Evolutionary conservation across 64 coral and sea anemone genomes (phyloP), one percentile per base, ranked within the genome.

Genomic region (Pocillopora damicornis): DNA sequence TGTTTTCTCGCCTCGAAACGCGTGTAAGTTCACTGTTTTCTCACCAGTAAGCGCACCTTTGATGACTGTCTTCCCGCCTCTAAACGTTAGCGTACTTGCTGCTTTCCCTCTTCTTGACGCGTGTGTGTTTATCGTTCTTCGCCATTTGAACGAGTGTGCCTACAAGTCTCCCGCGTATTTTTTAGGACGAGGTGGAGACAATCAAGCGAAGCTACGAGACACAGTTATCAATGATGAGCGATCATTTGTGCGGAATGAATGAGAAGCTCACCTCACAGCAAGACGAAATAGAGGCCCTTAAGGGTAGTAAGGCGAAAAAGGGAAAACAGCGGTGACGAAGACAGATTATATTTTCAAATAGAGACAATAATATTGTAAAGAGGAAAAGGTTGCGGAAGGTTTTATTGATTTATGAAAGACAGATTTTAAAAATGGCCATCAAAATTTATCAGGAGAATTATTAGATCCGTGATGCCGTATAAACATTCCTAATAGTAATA

Each of bases 161-260:
- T 10, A 59, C 73, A 56, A 78, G 36, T 83, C 59, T 20, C 60
- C 11, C 56, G 5, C 64, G 11, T 6, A 30, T 83, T 68, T 72
- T 72, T 1, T 60, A 97, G 94, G 94, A 97, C 60, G 94, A 97
- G 61, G 88, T 90, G 36, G 91, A 97, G 17, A 91, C 90, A 17
- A 97, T 92, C 34, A 97, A 97, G 25, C 91, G 94, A 56, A 97
- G 90, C 73, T 97, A 97, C 63, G 94, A 97, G 79, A 97, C 94
- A 1, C 94, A 97, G 78, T 76, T 97, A 67, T 97, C 94, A 17
- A 97, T 97, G 94, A 97, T 97, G 94, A 97, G 91, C n/a, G 94
- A 97, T 76, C 94, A 97, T 60, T 79, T 97, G 83, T 97, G 94
- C 22, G 94, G 94, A 74, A 97, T 97, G 94, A 97, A 97, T 36